Evolutionary conservation across 2,113 vertebrate species (phyloP).

Genomic region (Clarias gariepinus): DNA sequence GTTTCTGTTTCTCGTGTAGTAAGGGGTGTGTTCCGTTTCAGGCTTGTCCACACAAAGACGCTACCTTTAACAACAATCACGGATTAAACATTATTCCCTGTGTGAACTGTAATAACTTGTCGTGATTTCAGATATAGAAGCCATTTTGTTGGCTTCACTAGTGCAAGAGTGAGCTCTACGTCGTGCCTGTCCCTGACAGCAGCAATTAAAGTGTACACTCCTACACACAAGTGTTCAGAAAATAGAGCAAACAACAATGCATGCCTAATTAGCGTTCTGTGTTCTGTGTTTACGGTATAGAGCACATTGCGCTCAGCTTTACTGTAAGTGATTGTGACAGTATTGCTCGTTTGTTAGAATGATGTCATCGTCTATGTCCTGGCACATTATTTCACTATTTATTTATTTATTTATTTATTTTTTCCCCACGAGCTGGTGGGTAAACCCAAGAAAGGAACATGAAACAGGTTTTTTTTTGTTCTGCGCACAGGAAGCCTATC

Average conservation of each 20-base stretch:
- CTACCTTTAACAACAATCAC: neutral
- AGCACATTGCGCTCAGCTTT: neutral
- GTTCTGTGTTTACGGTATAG: neutral
- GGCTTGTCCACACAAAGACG: slow-evolving; percentile 4
- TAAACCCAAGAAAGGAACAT: neutral
- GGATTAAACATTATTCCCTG: neutral
- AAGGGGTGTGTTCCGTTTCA: neutral
- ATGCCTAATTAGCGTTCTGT: neutral
- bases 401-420: too few relatives aligned
- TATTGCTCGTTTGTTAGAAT: neutral
- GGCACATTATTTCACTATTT: neutral
- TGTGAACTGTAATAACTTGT: slow-evolving; percentile 14
- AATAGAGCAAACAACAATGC: neutral
- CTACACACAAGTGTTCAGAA: neutral
- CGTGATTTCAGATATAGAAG: slow-evolving; percentile 14
- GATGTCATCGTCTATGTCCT: neutral
- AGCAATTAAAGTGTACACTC: slow-evolving; percentile 10
- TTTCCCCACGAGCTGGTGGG: neutral
- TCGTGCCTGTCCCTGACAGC: slow-evolving; percentile 7
- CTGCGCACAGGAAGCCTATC: neutral
- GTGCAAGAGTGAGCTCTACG: neutral
- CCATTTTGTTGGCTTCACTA: slow-evolving; percentile 19
- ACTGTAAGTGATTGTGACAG: neutral
- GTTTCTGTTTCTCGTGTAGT: slow-evolving; percentile 10
- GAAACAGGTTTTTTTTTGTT: neutral